Base-by-base conservation (phyloP, 2,888 invertebrate species). In the Drosophila mimica region DNA sequence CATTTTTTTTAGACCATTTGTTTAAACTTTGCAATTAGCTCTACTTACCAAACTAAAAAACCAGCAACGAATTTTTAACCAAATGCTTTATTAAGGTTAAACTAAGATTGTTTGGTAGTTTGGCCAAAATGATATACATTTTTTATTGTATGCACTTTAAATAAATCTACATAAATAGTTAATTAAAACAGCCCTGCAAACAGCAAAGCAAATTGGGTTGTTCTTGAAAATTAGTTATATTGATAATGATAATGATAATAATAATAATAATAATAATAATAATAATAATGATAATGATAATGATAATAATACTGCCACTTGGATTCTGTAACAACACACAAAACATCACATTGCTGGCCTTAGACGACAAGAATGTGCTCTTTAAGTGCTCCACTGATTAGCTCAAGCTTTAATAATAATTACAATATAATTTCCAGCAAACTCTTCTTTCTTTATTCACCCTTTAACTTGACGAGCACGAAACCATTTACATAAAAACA, bases 321-420 rank as follows among this genome's bases (percentile, higher is more conserved):
- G 74, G 74, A 74, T 56, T 54, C 56, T 74, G 62, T 72, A 78
- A 74, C 79, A 77, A 75, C 72, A 79, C 74, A 76, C 57, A 76
- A 74, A 74, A 81, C 82, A 83, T 76, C 76, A 84, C 74, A 86
- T 90, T 85, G 88, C 92, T 92, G 92, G 92, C 92, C 92, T 92
- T 92, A 91, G 91, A 92, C 91, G 89, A 91, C 91, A 91, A 91
- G 90, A 91, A 82, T 84, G 83, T 88, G 76, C 82, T 87, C 73
- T 79, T 60, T 79, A 60, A 63, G 70, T 68, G 54, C 63, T 78
- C 73, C 53, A 76, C 65, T 38, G 57, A 69, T 54, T 70, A 69
- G 59, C 28, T 76, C 40, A 61, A 53, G 54, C 56, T 65, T 70
- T 82, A 73, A 79, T 83, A 74, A 38, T 54, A 28, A 36, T 38